Evolutionary conservation across 2,888 invertebrate genomes (phyloP), one percentile per base, ranked within the genome.

Genomic region (Latrodectus hesperus): DNA sequence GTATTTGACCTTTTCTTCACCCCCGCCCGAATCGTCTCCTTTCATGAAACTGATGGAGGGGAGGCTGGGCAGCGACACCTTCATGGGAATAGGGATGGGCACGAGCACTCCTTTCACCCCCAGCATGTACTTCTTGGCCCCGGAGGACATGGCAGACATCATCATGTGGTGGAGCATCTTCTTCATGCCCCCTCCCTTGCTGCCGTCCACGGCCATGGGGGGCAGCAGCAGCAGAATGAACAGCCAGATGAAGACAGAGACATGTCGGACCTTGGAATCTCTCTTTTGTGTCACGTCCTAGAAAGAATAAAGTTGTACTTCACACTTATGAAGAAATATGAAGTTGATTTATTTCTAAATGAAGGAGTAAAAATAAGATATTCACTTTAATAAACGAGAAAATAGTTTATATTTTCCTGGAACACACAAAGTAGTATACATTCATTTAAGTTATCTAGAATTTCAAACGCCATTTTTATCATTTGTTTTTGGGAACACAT

Each of bases 21-120:
- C 87, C 9, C 78, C 84, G 0, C 86, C 86, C 1, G 67, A 53
- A 26, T 79, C 88, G 4, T 80, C 86, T 8, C 81, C 86, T 17
- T 86, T 86, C 72, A 71, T 68, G 26, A 80, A 65, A 16, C 78
- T 79, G 55, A 82, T 83, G 17, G 53, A 70, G 38, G 83, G 75
- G 0, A 88, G 53, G n/a, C 70, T 79, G 22, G 88, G 83, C 0
- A 88, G 17, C 1, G 82, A 83, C 26, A 88, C 79, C 53, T 78
- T 64, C 82, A 88, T 88, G 17, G 88, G 88, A 16, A 88, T 88
- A 64, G 88, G 83, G 5, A 87, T 87, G 26, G 87, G 87, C 26
- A 88, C 83, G 2, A 88, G 79, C 14, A 88, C 52, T 0, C 88
- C 88, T 53, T 88, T 88, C 16, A 88, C 74, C 4, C 79, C 75